A percentile compares a stretch with the other conserved stretches of the same genome.
These are phyloP conservation scores for Tortrix viridana DNA, from an alignment of 2,888 invertebrate species.

Conservation along the genomic window DNA sequence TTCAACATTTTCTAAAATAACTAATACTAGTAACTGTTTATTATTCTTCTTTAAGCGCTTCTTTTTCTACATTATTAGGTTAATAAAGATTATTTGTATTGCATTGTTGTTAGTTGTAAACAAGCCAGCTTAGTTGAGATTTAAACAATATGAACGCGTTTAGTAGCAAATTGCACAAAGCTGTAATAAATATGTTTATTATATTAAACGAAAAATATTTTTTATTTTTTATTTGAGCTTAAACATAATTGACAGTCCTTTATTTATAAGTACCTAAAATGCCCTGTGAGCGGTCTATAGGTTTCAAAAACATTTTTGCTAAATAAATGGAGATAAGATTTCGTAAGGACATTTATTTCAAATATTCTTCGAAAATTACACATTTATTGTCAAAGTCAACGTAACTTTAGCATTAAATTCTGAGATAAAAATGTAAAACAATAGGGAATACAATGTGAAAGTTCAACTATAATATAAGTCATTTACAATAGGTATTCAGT, in stretches of 20 bases:
- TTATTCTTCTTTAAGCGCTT: no score
- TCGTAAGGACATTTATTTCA: conserved; percentile 71
- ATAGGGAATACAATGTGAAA: conserved; percentile 49
- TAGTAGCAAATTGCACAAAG: no score
- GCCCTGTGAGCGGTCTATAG: background rate
- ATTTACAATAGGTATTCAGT: conserved; percentile 13
- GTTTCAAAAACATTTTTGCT: background rate
- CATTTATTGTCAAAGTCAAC: conserved; percentile 85
- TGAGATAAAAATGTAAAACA: conserved; percentile 52
- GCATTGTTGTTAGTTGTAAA: no score
- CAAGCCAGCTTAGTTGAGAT: no score
- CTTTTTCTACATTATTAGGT: no score
- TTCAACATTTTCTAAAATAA: no score
- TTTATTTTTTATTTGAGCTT: conserved; percentile 1
- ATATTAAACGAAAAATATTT: background rate
- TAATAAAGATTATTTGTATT: no score
- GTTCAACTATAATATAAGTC: conserved; percentile 46
- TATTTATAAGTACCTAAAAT: background rate
- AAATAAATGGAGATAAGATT: conserved; percentile 46
- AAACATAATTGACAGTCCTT: background rate
- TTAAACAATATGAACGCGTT: no score
- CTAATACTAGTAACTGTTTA: no score
- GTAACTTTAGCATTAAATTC: conserved; percentile 74
- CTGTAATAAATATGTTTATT: no score
- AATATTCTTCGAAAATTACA: conserved; percentile 68